Evolutionary conservation across 2,888 invertebrate species (phyloP).

Genomic region (Netelia inedita): DNA sequence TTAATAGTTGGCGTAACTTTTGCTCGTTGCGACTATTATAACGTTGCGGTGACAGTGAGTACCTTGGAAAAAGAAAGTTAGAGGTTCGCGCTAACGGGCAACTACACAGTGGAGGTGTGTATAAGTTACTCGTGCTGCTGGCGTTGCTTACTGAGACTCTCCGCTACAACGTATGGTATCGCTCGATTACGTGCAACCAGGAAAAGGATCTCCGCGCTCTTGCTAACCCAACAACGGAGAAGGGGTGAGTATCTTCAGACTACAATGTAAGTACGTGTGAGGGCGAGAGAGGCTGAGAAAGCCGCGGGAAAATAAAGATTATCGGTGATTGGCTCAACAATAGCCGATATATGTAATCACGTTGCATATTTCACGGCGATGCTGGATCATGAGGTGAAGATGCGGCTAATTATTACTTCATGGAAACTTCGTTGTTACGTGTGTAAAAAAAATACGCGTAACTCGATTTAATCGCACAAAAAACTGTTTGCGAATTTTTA

Average conservation of each 20-base stretch:
- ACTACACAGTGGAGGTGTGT: constrained; percentile 46
- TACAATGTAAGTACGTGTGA: constrained; percentile 33
- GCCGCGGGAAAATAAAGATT: constrained; percentile 51
- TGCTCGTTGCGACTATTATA: constrained; percentile 61
- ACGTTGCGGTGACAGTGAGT: constrained; percentile 68
- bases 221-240: constrained; percentile 48
- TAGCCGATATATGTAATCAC: constrained; percentile 10
- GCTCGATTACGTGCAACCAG: constrained; percentile 69
- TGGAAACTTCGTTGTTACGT: background rate
- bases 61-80: constrained; percentile 71
- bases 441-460: background rate
- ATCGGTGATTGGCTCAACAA: constrained; percentile 49
- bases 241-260: constrained; percentile 48
- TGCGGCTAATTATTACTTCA: background rate
- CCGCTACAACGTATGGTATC: constrained; percentile 21
- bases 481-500: background rate
- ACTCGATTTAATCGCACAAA: background rate
- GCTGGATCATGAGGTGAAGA: constrained; percentile 3
- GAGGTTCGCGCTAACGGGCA: constrained; percentile 60
- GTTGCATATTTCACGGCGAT: background rate
- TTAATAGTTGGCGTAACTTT: constrained; percentile 68
- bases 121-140: background rate
- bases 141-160: background rate
- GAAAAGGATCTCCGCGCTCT: constrained; percentile 66
- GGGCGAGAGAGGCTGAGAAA: constrained; percentile 36